phyloP scores from a whole-genome alignment of 2,888 invertebrate species.

The Spilosoma lubricipeda region DNA sequence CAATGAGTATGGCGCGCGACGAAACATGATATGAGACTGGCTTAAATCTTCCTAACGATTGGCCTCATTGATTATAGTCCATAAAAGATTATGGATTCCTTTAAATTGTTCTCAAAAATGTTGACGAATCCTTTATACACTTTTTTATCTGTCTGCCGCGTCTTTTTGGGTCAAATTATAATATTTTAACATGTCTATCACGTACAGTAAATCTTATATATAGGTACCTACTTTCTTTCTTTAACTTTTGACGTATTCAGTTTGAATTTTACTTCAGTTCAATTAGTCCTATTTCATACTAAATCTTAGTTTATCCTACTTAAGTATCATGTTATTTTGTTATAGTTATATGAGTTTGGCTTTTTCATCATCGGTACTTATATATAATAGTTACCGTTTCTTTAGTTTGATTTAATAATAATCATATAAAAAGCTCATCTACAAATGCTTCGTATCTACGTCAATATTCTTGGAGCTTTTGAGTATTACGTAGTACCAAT shows the following conservation, averaged over 20 bases:
- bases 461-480: background rate
- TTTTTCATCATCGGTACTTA: background rate
- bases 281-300: background rate
- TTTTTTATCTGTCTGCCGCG: background rate
- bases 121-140: background rate
- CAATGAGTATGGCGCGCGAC: slow-evolving; percentile 43
- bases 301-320: background rate
- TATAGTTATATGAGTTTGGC: background rate
- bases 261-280: background rate
- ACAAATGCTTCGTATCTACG: background rate
- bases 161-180: background rate
- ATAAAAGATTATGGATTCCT: background rate
- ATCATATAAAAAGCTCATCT: background rate
- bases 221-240: background rate
- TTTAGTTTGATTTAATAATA: background rate
- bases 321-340: background rate
- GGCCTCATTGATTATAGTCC: slow-evolving; percentile 12
- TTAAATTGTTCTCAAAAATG: background rate
- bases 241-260: background rate
- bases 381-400: background rate
- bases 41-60: slow-evolving; percentile 42
- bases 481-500: background rate
- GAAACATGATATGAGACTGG: slow-evolving; percentile 50
- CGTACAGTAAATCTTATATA: no score
- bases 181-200: background rate